These are phyloP conservation scores for Epinotia bilunana DNA, from an alignment of 2,888 invertebrate species.

Conservation along the genomic window DNA sequence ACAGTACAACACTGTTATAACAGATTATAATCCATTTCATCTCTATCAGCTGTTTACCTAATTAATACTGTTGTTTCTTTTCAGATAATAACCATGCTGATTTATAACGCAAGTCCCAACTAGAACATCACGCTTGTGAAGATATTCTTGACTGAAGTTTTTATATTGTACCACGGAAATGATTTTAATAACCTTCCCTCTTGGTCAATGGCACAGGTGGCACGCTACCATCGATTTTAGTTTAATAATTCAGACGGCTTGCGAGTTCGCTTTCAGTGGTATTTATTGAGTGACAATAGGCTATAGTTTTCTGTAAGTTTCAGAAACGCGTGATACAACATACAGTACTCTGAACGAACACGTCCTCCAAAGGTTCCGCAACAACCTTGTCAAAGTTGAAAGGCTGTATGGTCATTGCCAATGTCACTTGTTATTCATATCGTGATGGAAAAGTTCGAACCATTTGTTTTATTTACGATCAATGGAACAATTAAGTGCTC, in stretches of 20 bases:
- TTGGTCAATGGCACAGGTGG: conserved; percentile 29
- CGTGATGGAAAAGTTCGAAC: conserved; percentile 2
- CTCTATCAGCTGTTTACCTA: conserved; percentile 29
- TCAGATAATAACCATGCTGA: conserved; percentile 13
- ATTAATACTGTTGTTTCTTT: conserved; percentile 13
- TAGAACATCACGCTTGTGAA: background rate
- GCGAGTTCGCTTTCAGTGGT: conserved; percentile 41
- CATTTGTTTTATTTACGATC: conserved; percentile 10
- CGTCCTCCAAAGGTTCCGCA: conserved; percentile 58
- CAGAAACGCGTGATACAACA: conserved; percentile 35
- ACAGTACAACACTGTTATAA: conserved; percentile 15
- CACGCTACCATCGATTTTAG: conserved; percentile 49
- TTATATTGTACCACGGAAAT: conserved; percentile 11
- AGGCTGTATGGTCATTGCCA: conserved; percentile 63
- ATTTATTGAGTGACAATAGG: conserved; percentile 50
- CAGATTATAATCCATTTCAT: conserved; percentile 29
- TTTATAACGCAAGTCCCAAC: conserved; percentile 10
- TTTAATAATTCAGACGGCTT: conserved; percentile 48
- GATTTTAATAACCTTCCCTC: conserved; percentile 12
- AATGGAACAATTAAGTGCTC: background rate
- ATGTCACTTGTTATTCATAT: conserved; percentile 51
- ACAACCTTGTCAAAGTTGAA: conserved; percentile 56
- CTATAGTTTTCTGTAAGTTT: conserved; percentile 51
- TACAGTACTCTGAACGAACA: conserved; percentile 54
- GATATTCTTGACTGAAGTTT: background rate